phyloP scores from a whole-genome alignment of 1,140 invertebrate genomes.

The Protaetia brevitarsis region DNA sequence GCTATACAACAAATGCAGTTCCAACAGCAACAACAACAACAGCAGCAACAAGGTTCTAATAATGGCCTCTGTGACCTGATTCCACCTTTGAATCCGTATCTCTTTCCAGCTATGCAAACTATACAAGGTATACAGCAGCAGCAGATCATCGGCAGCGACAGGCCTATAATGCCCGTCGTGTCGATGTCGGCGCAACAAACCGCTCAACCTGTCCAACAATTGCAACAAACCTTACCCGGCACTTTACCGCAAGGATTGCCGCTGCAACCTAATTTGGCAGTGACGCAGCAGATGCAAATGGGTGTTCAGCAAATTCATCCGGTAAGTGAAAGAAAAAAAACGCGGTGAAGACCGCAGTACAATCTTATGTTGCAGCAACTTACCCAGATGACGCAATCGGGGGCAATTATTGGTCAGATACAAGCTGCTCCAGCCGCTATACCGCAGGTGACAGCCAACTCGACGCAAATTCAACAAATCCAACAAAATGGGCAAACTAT shows the following conservation, averaged over 20 bases:
- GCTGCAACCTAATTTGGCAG: constrained; percentile 45
- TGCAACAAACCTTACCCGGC: constrained; percentile 44
- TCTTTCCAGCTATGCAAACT: constrained; percentile 44
- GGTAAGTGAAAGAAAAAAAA: constrained; percentile 38
- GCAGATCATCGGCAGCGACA: constrained; percentile 48
- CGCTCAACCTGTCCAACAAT: constrained; percentile 49
- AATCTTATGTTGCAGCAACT: constrained; percentile 27
- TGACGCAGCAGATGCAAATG: constrained; percentile 49
- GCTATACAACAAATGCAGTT: constrained; percentile 49
- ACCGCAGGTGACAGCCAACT: constrained; percentile 38
- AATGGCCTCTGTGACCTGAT: constrained; percentile 56
- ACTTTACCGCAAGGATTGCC: constrained; percentile 41
- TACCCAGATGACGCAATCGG: constrained; percentile 51
- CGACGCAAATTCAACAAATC: constrained; percentile 49
- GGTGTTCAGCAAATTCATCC: constrained; percentile 53
- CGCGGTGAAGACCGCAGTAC: background rate
- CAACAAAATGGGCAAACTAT: constrained; percentile 49
- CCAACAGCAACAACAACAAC: constrained; percentile 49
- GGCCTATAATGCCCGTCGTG: constrained; percentile 57
- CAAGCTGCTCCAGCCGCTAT: constrained; percentile 44
- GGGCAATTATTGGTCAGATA: constrained; percentile 52
- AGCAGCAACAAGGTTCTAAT: constrained; percentile 47
- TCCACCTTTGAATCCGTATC: constrained; percentile 42
- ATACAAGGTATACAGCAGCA: constrained; percentile 51
- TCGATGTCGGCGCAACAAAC: constrained; percentile 53